phyloP scores from a whole-genome alignment of 1,140 invertebrate genomes.

The Drosophila parvula region DNA sequence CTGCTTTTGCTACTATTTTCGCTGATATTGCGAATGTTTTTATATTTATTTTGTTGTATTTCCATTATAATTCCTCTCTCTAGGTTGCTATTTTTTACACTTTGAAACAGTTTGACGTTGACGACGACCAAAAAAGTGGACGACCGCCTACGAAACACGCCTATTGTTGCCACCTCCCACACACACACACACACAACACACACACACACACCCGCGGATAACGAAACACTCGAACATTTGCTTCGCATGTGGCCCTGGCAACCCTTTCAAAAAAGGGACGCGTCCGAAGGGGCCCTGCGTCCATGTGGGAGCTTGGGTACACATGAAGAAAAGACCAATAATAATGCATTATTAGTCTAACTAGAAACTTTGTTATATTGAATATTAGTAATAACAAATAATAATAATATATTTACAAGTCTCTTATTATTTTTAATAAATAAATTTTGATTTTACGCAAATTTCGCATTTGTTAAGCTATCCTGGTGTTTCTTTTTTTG shows the following conservation, averaged over 20 bases:
- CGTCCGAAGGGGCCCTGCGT: constrained; percentile 5
- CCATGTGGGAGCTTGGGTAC: constrained; percentile 5
- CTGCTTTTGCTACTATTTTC: neutral
- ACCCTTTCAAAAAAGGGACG: constrained; percentile 45
- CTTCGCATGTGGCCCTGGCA: constrained; percentile 51
- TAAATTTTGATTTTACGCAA: no score
- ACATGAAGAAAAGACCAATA: neutral
- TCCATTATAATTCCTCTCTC: constrained; percentile 7
- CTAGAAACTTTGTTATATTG: no score
- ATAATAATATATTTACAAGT: neutral
- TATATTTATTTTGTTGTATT: neutral
- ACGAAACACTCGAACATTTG: constrained; percentile 33
- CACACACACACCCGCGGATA: constrained; percentile 8
- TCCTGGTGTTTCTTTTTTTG: no score
- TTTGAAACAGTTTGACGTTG: constrained; percentile 30
- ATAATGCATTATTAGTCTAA: no score
- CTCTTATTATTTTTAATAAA: neutral
- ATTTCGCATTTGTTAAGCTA: no score
- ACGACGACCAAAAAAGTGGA: constrained; percentile 39
- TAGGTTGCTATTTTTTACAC: neutral
- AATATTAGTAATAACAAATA: no score
- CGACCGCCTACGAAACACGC: constrained; percentile 53
- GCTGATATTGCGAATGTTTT: neutral
- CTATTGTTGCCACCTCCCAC: constrained; percentile 46
- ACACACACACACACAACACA: constrained; percentile 2